A percentile compares a stretch with the other conserved stretches of the same genome.
Conservation (phyloP, 2,888 invertebrate species). For the Nysson spinosus region DNA sequence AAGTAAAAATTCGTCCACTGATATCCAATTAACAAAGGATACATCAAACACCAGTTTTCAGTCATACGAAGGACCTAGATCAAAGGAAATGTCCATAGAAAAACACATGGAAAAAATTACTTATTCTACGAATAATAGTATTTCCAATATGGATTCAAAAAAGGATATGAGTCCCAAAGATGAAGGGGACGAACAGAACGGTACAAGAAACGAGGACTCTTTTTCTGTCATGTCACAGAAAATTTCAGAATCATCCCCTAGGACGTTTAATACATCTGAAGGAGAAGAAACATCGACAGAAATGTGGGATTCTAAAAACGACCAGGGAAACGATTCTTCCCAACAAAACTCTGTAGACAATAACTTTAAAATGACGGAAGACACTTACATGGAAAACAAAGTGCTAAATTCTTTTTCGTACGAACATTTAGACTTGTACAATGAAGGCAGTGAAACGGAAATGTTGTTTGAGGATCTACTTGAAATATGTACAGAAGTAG, state of each 20-base stretch:
- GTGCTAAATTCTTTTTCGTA: constrained; percentile 15
- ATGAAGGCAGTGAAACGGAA: constrained; percentile 29
- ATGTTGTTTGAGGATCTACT: constrained; percentile 71
- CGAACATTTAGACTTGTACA: constrained; percentile 14
- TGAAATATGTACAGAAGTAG: constrained; percentile 70
- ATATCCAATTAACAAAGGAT: constrained; percentile 9
- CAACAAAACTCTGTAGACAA: constrained; percentile 4
- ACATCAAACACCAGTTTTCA: background rate
- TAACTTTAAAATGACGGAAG: constrained; percentile 9
- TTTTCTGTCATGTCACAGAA: background rate
- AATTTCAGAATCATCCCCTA: constrained; percentile 5
- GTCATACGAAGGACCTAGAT: background rate
- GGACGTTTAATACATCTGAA: constrained; percentile 5
- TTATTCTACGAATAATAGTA: background rate
- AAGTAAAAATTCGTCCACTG: background rate
- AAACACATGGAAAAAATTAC: background rate
- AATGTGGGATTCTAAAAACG: constrained; percentile 12
- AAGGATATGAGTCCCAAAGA: background rate
- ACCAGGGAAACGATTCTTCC: background rate
- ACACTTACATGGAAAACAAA: constrained; percentile 18
- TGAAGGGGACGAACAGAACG: background rate
- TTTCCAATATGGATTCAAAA: background rate
- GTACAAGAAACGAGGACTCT: background rate
- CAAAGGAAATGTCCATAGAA: background rate
- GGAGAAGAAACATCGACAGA: constrained; percentile 7